Evolutionary conservation across 2,113 vertebrate genomes (phyloP).

Genomic region (Corapipo altera): DNA sequence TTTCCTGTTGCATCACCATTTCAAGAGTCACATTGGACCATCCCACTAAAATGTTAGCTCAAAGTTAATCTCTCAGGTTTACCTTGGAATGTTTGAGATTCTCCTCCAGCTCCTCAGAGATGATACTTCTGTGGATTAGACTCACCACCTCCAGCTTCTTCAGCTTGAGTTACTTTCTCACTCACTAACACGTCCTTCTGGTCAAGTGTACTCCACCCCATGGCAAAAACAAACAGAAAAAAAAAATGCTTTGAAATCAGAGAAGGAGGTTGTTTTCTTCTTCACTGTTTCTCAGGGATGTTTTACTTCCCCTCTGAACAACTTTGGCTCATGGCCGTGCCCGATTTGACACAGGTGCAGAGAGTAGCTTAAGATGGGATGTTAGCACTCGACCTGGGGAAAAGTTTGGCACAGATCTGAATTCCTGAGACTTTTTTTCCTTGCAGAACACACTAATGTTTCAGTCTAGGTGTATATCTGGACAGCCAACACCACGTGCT

Average conservation of each 20-base stretch:
- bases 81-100: neutral
- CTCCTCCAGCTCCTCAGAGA: neutral
- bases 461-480: neutral
- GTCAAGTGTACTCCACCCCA: neutral
- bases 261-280: neutral
- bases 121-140: neutral
- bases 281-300: neutral
- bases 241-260: neutral
- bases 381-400: neutral
- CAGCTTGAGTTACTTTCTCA: neutral
- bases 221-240: neutral
- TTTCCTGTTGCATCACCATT: neutral
- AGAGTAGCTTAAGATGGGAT: neutral
- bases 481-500: neutral
- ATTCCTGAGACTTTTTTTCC: neutral
- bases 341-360: neutral
- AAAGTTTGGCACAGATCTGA: neutral
- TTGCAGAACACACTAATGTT: neutral
- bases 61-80: neutral
- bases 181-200: neutral
- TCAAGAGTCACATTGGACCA: neutral
- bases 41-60: neutral
- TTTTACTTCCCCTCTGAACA: neutral
- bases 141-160: neutral
- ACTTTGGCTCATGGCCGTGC: neutral